Evolutionary conservation across 2,888 invertebrate genomes (phyloP), one percentile per base, ranked within the genome.

Genomic region (Drosophila formosana): DNA sequence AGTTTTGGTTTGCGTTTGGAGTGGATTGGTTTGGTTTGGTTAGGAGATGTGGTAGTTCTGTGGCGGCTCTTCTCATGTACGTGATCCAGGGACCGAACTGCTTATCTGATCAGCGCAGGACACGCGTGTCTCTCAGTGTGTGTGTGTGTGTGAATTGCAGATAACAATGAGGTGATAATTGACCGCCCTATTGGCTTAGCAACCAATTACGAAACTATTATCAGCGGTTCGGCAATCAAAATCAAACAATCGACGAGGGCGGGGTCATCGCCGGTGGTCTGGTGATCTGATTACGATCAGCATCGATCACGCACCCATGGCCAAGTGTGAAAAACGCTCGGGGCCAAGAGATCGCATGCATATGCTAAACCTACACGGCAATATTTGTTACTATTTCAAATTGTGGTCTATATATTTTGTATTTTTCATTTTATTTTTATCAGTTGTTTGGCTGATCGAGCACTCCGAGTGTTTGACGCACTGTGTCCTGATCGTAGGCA

Each of bases 401-500:
- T 6, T 18, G 18, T 7, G 39, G 13, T 34, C 34, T 34, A 34
- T 41, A 41, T 41, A 57, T 43, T 55, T 56, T 50, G 55, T 39
- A 7, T 13, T 8, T n/a, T 26, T 26, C 4, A 32, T 49, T 53
- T 32, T 43, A 52, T 62, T 50, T 52, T 68, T 84, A 79, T 82
- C 77, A 77, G 57, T 66, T 75, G 72, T 67, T 79, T 68, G 75
- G 47, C 62, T 73, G 80, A 9, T 81, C 80, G 45, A 61, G 66
- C 39, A 67, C 51, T 41, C 64, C 65, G 26, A 71, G 75, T 3
- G 85, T 66, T 69, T 88, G 89, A 65, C 89, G 87, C 69, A 82
- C 74, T 56, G 91, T 90, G 58, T 92, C 92, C 74, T 92, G 91
- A 73, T 92, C 92, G 57, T 92, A 85, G 64, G 90, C 90, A 82